Conservation (phyloP, 2,113 vertebrate genomes). For the Emydocephalus ijimae region DNA sequence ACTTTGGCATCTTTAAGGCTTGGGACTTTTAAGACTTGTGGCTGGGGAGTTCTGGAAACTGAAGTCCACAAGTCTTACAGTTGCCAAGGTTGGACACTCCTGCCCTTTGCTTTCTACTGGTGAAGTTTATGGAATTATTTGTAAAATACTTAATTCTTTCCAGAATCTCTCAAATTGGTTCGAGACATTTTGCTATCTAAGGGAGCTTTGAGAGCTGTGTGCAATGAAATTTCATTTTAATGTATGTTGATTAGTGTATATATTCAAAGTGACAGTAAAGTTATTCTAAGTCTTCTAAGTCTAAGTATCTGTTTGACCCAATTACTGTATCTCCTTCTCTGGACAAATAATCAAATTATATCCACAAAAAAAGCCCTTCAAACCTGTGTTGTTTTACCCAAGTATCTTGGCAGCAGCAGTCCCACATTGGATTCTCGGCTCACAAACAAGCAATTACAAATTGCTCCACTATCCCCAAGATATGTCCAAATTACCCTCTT, state of each 20-base stretch:
- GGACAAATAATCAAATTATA: not conserved
- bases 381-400: not conserved
- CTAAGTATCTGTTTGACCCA: not conserved
- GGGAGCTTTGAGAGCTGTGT: not conserved
- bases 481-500: not conserved
- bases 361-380: not conserved
- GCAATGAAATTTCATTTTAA: too few species aligned
- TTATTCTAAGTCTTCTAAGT: too few species aligned
- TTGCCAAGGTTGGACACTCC: not conserved
- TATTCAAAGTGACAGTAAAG: too few species aligned
- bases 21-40: too few species aligned
- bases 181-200: not conserved
- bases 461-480: not conserved
- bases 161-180: constrained; percentile 37
- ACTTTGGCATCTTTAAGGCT: not conserved
- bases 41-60: not conserved
- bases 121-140: constrained; percentile 55
- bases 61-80: not conserved
- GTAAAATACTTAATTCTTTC: constrained; percentile 59
- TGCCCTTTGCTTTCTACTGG: constrained; percentile 47
- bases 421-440: not conserved
- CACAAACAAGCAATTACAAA: not conserved
- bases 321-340: not conserved
- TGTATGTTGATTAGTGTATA: too few species aligned
- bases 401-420: not conserved